Conservation (phyloP, 2,113 vertebrate genomes). For the Oenanthe oenanthe region DNA sequence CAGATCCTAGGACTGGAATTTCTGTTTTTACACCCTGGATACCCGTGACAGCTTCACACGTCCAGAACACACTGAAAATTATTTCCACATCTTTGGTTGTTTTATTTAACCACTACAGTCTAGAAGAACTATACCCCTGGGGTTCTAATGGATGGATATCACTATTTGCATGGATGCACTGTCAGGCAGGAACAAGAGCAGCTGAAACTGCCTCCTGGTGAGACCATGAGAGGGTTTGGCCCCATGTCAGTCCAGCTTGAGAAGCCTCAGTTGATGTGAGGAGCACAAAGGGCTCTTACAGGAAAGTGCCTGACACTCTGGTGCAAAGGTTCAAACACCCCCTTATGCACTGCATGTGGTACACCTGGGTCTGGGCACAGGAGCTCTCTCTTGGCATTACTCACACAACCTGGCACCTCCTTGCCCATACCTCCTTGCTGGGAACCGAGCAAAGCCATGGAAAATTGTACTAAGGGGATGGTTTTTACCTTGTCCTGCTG, state of each 20-base stretch:
- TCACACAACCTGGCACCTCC: not conserved
- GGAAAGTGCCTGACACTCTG: fast-evolving
- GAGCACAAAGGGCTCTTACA: not conserved
- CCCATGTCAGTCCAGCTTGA: not conserved
- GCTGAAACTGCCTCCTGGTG: not conserved
- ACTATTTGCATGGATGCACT: fast-evolving
- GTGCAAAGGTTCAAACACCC: not conserved
- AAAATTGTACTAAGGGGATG: not conserved
- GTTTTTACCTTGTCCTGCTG: not conserved
- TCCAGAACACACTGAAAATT: not conserved
- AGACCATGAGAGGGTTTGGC: fast-evolving
- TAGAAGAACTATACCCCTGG: not conserved
- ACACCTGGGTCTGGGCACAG: fast-evolving
- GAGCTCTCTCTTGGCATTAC: not conserved
- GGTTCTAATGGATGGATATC: not conserved
- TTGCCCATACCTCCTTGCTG: not conserved
- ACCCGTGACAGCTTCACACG: not conserved
- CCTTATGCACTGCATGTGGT: fast-evolving
- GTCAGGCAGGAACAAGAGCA: not conserved
- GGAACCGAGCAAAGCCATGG: fast-evolving
- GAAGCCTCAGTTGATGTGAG: not conserved
- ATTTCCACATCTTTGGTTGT: not conserved
- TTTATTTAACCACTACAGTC: not conserved
- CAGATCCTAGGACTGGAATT: not conserved
- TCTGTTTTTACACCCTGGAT: not conserved